Evolutionary conservation across 2,888 invertebrate species (phyloP).

Genomic region (Mamestra brassicae): DNA sequence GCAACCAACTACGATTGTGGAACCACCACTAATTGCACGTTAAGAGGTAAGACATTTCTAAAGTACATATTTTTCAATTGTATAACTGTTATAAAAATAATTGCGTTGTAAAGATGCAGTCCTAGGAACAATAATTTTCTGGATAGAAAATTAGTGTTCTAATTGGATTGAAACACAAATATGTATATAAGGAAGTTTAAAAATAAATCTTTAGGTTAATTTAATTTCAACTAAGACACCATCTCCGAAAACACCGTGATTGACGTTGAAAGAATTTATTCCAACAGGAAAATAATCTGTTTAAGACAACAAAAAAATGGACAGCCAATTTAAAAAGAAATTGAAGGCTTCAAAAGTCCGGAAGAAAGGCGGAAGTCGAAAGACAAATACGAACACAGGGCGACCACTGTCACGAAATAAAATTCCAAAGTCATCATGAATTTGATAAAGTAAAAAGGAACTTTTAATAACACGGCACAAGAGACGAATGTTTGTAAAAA

Average conservation of each 20-base stretch:
- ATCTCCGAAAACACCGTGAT: slow-evolving; percentile 9
- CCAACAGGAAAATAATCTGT: slow-evolving; percentile 37
- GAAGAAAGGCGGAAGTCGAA: slow-evolving; percentile 50
- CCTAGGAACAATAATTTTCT: background rate
- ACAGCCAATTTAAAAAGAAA: slow-evolving; percentile 54
- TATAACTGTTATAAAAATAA: background rate
- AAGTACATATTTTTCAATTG: background rate
- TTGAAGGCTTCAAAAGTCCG: slow-evolving; percentile 33
- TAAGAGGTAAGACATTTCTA: slow-evolving; percentile 78
- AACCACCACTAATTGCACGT: slow-evolving; percentile 81
- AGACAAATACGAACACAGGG: slow-evolving; percentile 60
- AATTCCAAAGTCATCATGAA: slow-evolving; percentile 73
- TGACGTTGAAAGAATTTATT: slow-evolving; percentile 19
- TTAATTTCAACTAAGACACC: background rate
- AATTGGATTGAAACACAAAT: background rate
- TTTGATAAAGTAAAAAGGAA: slow-evolving; percentile 70
- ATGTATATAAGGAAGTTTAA: slow-evolving; percentile 3
- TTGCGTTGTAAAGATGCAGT: background rate
- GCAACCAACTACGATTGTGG: slow-evolving; percentile 87
- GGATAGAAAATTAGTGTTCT: background rate
- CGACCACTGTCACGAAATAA: slow-evolving; percentile 65
- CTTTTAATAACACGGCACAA: slow-evolving; percentile 73
- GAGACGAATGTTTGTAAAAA: slow-evolving; percentile 75
- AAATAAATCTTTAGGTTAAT: slow-evolving; percentile 8
- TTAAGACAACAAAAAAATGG: slow-evolving; percentile 46